Evolutionary conservation across 2,113 vertebrate species (phyloP), one percentile per base, ranked within the genome.

Genomic region (Saccopteryx bilineata): DNA sequence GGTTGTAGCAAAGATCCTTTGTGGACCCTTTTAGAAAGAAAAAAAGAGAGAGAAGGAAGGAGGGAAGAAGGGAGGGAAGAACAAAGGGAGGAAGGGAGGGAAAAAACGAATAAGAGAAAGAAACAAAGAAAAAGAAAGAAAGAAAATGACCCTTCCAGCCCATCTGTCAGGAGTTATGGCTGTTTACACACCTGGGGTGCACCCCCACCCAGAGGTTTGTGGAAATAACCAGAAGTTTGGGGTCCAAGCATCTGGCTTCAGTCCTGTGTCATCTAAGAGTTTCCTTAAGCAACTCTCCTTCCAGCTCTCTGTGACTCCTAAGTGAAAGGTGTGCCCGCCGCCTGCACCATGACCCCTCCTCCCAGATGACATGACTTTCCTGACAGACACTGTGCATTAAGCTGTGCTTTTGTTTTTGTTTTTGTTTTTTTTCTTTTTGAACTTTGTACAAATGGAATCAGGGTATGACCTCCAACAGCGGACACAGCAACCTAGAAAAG

Each of bases 401-500:
- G 68, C 79, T 76, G n/a, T 26, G 19, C 66, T 80, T 82, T 48
- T 46, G 39, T 39, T 39, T 39, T 39, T 39, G 39, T 39, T 39
- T 39, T 39, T 39, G 39, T 39, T 39, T 39, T 39, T 39, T 39
- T 39, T 39, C 39, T 56, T 76, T 93, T 39, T 23, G 24, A 93
- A 78, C 84, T 69, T 69, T 1, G n/a, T 76, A 28, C 76, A 80
- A 96, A 76, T 39, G n/a, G 50, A 92, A 87, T 87, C 33, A 28
- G n/a, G 69, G 52, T 23, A 19, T n/a, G 66, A 92, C 80, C 18
- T 61, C 88, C 61, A 50, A 79, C 87, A 83, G 13, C 54, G 75
- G 96, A 78, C 66, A 76, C 18, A 87, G 91, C 97, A 92, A 95
- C 74, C 90, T 95, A 93, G 94, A 87, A 90, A 96, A 91, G 24